phyloP scores from a whole-genome alignment of 2,888 invertebrate genomes.

The Ceramica pisi region DNA sequence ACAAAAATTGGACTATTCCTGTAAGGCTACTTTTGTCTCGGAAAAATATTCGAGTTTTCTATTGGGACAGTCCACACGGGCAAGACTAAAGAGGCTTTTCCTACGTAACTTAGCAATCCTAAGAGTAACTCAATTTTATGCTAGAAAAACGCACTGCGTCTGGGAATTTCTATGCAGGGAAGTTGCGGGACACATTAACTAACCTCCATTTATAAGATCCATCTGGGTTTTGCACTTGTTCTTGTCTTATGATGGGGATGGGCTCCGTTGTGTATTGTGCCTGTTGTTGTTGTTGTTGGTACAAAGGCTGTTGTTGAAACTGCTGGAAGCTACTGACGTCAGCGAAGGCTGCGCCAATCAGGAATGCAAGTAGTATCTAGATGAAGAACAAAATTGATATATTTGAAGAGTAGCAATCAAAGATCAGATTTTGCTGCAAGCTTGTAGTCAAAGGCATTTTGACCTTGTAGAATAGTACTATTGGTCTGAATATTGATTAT shows the following conservation, averaged over 20 bases:
- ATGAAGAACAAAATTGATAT: slow-evolving; percentile 22
- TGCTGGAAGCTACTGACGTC: slow-evolving; percentile 82
- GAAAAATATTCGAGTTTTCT: background rate
- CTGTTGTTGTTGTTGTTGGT: slow-evolving; percentile 73
- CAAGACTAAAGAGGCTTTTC: background rate
- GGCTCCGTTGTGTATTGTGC: slow-evolving; percentile 89
- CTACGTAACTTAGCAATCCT: background rate
- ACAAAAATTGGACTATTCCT: background rate
- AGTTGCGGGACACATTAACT: slow-evolving; percentile 19
- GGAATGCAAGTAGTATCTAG: slow-evolving; percentile 71
- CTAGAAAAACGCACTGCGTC: background rate
- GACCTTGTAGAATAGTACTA: background rate
- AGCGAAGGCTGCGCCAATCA: slow-evolving; percentile 72
- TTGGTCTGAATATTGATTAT: background rate
- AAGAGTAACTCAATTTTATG: background rate
- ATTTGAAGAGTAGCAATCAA: background rate
- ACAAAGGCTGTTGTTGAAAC: slow-evolving; percentile 73
- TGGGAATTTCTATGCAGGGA: background rate
- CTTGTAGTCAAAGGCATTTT: background rate
- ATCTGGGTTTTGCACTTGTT: slow-evolving; percentile 93
- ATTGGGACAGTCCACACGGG: background rate
- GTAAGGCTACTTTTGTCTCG: background rate
- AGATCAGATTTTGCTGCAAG: background rate
- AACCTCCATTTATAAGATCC: slow-evolving; percentile 92
- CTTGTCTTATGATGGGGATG: slow-evolving; percentile 92